These are phyloP conservation scores for Patella caerulea DNA, from an alignment of 2,888 invertebrate genomes.

Conservation along the genomic window DNA sequence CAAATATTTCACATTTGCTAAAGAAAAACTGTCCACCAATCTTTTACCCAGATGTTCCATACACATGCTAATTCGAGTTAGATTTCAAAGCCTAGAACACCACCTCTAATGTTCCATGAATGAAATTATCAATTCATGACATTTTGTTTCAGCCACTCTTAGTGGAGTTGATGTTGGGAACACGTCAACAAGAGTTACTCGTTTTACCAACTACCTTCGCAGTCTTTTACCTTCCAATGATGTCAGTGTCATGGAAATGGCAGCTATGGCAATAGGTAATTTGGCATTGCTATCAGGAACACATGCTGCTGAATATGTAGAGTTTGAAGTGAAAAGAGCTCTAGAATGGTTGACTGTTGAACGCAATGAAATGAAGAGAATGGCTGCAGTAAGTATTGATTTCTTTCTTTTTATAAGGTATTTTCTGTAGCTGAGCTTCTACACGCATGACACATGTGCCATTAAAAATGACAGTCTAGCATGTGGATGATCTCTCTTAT, in stretches of 20 bases:
- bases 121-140: neutral
- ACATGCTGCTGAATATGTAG: conserved; percentile 96
- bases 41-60: too few relatives aligned
- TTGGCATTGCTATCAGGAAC: conserved; percentile 87
- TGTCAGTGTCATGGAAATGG: conserved; percentile 94
- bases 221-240: conserved; percentile 92
- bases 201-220: conserved; percentile 93
- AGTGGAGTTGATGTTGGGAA: conserved; percentile 94
- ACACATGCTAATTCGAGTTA: too few relatives aligned
- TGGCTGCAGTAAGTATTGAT: conserved; percentile 81
- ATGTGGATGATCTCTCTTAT: too few relatives aligned
- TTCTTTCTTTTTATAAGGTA: neutral
- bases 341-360: conserved; percentile 94
- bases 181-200: conserved; percentile 88
- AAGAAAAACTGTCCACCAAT: too few relatives aligned
- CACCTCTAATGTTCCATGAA: too few relatives aligned
- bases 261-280: conserved; percentile 94
- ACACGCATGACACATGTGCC: too few relatives aligned
- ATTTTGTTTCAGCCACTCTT: conserved; percentile 82
- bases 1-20: too few relatives aligned
- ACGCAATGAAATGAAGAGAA: conserved; percentile 89
- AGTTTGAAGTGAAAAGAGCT: conserved; percentile 95
- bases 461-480: too few relatives aligned
- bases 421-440: neutral
- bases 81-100: too few relatives aligned